Evolutionary conservation across 2,113 vertebrate genomes (phyloP), one percentile per base, ranked within the genome.

Genomic region (Myocastor coypus): DNA sequence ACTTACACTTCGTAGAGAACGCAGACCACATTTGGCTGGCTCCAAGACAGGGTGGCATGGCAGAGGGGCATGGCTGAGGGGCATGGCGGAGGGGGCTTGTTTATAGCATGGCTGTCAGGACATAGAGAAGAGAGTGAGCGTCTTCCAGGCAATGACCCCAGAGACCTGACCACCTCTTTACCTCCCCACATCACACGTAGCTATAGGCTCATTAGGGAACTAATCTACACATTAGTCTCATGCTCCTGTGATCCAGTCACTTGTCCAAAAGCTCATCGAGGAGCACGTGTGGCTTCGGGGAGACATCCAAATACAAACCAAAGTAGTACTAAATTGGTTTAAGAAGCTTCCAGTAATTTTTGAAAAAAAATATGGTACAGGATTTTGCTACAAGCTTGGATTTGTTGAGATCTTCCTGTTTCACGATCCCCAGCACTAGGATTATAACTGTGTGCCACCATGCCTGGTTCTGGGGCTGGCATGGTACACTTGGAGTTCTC

Each of bases 261-360:
- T 40, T 46, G 11, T 13, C 24, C 13, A 37, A 42, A 75, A 11
- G 24, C 40, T 24, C 26, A 77, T 28, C 13, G 28, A 17, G 46
- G 26, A 77, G 42, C 42, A 77, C 42, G 30, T 46, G 22, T 3
- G 22, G 37, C 71, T 42, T 42, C 28, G 22, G 22, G 71, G 37
- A 10, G 22, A 42, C 71, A 75, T 75, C 37, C 40, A 12, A 10
- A 42, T 75, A 75, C 42, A 75, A 75, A 75, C 40, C 71, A 75
- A 42, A 75, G 28, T 63, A 75, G 20, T 63, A 59, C 22, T 73
- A 82, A 82, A 52, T 71, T 87, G 87, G 90, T 91, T 92, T 87
- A 78, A 78, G 83, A 93, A 9, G 19, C 1, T 78, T 71, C 7
- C 1, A 26, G 63, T 77, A 57, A 57, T 57, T 57, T 57, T 57